phyloP scores from a whole-genome alignment of 2,797 vertebrate species.

The Acomys russatus region DNA sequence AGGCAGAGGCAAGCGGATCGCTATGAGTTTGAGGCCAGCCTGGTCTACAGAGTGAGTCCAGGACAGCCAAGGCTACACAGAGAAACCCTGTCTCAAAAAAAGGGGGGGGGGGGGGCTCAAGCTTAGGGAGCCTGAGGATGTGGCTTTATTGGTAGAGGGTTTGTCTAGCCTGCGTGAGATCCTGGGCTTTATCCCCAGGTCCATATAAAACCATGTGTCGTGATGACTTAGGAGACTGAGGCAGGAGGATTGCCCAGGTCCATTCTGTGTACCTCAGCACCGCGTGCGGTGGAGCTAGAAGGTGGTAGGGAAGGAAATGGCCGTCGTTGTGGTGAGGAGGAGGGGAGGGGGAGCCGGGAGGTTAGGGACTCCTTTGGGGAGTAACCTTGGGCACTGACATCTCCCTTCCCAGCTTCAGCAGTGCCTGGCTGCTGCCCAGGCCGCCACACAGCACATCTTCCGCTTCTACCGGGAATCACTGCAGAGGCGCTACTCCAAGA shows the following conservation, averaged over 20 bases:
- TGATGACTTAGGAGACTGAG: neutral
- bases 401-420: conserved; percentile 92
- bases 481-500: conserved; percentile 94
- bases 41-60: no score
- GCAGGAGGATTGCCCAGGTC: neutral
- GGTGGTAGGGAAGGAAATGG: no score
- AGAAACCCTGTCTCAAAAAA: no score
- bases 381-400: neutral
- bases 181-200: neutral
- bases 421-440: conserved; percentile 93
- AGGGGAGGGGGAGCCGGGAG: neutral
- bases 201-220: no score
- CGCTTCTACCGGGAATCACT: conserved; percentile 95
- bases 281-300: no score
- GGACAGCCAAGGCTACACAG: no score
- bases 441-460: conserved; percentile 92
- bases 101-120: no score
- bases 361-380: neutral
- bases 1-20: no score
- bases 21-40: no score
- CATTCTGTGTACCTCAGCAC: neutral
- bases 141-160: neutral
- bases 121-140: neutral
- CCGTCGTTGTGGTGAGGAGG: neutral
- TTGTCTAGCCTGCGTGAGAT: neutral